Conservation (phyloP, 2,797 vertebrate genomes). For the Poecilia picta region DNA sequence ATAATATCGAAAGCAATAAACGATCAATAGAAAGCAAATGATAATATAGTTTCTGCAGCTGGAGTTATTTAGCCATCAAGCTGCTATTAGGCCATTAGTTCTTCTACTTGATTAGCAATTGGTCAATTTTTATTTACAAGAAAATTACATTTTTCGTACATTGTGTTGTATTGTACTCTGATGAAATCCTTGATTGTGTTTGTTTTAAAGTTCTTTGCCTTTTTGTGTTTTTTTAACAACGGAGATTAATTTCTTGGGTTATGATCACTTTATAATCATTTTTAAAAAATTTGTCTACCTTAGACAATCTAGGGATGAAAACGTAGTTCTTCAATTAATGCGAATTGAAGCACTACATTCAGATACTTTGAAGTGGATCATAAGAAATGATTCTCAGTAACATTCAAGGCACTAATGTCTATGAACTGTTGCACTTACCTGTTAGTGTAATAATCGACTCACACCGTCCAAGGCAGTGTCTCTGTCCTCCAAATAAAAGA, state of each 20-base stretch:
- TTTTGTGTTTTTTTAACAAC: constrained; percentile 37
- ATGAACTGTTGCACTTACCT: constrained; percentile 27
- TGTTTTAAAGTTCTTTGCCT: constrained; percentile 48
- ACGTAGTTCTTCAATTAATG: background rate
- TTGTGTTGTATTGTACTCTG: constrained; percentile 34
- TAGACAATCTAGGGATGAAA: constrained; percentile 74
- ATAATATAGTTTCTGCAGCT: background rate
- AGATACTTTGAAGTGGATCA: background rate
- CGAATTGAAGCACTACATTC: background rate
- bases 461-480: background rate
- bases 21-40: background rate
- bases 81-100: background rate
- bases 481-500: background rate
- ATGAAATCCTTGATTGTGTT: constrained; percentile 45
- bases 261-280: constrained; percentile 62
- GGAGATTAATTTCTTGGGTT: constrained; percentile 32
- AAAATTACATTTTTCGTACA: constrained; percentile 21
- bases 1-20: background rate
- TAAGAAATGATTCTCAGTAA: background rate
- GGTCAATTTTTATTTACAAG: constrained; percentile 20
- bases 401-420: background rate
- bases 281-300: constrained; percentile 39
- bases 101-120: constrained; percentile 12
- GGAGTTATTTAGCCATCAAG: background rate
- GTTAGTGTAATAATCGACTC: constrained; percentile 3